Conservation (phyloP, 37 sponge, comb jelly and placozoan species). For the Ephydatia muelleri region DNA sequence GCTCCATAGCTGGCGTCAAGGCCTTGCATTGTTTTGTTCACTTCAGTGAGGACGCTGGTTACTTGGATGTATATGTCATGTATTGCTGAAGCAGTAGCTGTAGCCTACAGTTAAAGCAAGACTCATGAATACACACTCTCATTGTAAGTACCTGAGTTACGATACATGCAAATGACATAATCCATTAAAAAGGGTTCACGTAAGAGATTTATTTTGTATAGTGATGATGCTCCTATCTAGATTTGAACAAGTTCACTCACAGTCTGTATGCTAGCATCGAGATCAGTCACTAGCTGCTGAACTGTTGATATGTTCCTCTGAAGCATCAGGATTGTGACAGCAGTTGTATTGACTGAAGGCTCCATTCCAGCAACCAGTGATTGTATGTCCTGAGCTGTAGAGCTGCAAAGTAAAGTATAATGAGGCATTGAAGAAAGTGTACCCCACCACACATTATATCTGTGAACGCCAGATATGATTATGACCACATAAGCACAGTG, state of each 20-base stretch:
- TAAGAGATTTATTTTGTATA: too few relatives aligned
- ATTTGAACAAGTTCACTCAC: not conserved
- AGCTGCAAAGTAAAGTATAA: not conserved
- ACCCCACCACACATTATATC: too few relatives aligned
- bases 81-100: not conserved
- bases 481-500: too few relatives aligned
- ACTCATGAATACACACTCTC: not conserved
- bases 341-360: not conserved
- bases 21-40: not conserved
- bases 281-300: not conserved
- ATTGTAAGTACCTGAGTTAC: not conserved
- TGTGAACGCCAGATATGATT: too few relatives aligned
- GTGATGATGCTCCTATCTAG: too few relatives aligned
- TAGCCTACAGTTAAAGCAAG: not conserved
- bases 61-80: not conserved
- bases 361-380: not conserved
- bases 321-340: not conserved
- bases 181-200: too few relatives aligned
- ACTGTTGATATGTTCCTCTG: not conserved
- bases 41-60: not conserved
- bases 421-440: too few relatives aligned
- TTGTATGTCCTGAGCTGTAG: not conserved
- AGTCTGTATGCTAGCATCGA: not conserved
- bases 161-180: too few relatives aligned
- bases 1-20: not conserved